Base-by-base conservation (phyloP, 1,140 invertebrate genomes). In the Pristionchus pacificus region DNA sequence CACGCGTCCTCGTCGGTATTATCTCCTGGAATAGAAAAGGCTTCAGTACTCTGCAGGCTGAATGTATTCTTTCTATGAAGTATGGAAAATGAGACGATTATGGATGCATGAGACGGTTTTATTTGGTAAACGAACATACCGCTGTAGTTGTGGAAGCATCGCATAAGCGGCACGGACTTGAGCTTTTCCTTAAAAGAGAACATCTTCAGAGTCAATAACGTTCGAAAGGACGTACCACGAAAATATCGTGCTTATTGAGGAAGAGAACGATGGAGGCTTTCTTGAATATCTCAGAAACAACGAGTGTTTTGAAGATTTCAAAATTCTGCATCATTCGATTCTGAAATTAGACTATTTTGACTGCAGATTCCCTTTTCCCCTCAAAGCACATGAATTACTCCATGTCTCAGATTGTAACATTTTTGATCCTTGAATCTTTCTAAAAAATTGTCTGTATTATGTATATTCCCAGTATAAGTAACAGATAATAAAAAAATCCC, bases 281-380 rank as follows among this genome's bases (percentile, higher is more conserved):
- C 38, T 61, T 31, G 49, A 76, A 76, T 27, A 74, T 67, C 49
- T 72, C 71, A 14, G 59, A 70, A 10, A 62, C 67, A 14, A 75
- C 68, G 30, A 76, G 66, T 1, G 75, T 74, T 71, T 74, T 74
- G 27, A 76, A 76, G 13, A 76, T 76, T 2, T 76, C 71, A 24
- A 61, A 68, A 65, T 76, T 76, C 30, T 72, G 71, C 25, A 59
- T 65, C 67, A 76, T 64, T 15, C 75, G 72, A 59, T 76, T 76
- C 75, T 76, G 57, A 10, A 74, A 74, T 49, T 49, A 49, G 38
- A 49, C 19, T 49, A 49, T 49, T 49, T 6, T 49, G 38, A 6
- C n/a, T n/a, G n/a, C n/a, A n/a, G n/a, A n/a, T n/a, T n/a, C n/a
- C n/a, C n/a, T n/a, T n/a, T n/a, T n/a, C n/a, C n/a, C n/a, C n/a